Percentiles rank a stretch among this genome's conserved stretches.
These are phyloP conservation scores for Trachelus iudaicus DNA, from an alignment of 2,888 invertebrate genomes.

Conservation along the genomic window DNA sequence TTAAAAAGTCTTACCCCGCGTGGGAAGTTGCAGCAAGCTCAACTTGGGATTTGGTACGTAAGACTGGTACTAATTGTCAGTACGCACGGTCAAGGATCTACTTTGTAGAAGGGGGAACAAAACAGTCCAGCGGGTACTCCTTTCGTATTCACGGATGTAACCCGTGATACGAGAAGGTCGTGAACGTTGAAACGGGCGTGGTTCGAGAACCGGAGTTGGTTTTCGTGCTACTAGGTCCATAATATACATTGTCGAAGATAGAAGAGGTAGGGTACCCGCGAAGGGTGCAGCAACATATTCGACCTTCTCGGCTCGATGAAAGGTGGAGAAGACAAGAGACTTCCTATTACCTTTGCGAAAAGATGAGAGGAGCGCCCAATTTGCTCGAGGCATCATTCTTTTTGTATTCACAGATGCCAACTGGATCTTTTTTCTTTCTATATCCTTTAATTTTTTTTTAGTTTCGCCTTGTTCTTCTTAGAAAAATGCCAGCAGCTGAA, in stretches of 20 bases:
- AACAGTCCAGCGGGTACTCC: neutral
- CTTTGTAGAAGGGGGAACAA: neutral
- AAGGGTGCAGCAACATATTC: neutral
- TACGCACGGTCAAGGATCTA: neutral
- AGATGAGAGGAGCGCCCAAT: neutral
- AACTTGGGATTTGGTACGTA: neutral
- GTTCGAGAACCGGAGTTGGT: neutral
- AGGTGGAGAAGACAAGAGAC: neutral
- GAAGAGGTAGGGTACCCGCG: neutral
- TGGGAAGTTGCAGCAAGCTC: conserved; percentile 21
- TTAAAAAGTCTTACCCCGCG: conserved; percentile 46
- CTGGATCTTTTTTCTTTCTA: neutral
- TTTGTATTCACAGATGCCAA: neutral
- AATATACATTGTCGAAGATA: neutral
- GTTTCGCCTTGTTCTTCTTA: neutral
- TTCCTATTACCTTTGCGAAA: neutral
- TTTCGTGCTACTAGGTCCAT: neutral
- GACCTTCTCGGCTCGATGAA: neutral
- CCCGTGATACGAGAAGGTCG: neutral
- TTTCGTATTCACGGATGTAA: neutral
- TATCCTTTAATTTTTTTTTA: neutral
- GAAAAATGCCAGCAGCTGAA: neutral
- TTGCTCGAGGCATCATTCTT: neutral
- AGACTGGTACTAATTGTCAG: neutral
- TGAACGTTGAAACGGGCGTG: neutral